A percentile compares a stretch with the other conserved stretches of the same genome.
Evolutionary conservation across 2,888 invertebrate species (phyloP).

Genomic region (Agrochola litura): DNA sequence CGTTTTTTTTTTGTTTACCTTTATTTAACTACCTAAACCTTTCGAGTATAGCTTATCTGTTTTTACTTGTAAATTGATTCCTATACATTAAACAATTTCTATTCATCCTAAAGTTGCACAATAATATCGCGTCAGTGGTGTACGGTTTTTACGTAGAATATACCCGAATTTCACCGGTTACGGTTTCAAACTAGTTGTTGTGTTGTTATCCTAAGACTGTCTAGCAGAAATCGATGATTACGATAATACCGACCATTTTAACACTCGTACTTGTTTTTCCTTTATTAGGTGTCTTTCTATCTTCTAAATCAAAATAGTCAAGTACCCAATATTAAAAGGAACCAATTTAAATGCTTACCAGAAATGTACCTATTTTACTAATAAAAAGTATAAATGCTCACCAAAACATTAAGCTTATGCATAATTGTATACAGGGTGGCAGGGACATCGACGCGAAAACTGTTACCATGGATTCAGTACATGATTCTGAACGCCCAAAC

Average conservation of each 20-base stretch:
- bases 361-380: slow-evolving; percentile 3
- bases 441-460: too few species aligned
- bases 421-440: too few species aligned
- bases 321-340: slow-evolving; percentile 46
- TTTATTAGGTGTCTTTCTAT: background rate
- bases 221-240: background rate
- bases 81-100: too few species aligned
- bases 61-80: background rate
- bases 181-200: background rate
- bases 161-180: background rate
- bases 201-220: background rate
- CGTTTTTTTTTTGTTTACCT: too few species aligned
- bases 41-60: too few species aligned
- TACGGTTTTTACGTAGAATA: background rate
- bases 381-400: background rate
- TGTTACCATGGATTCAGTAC: too few species aligned
- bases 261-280: background rate
- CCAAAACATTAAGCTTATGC: background rate
- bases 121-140: background rate
- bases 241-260: background rate
- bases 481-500: too few species aligned
- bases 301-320: slow-evolving; percentile 41
- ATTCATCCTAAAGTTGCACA: background rate
- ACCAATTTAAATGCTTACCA: background rate
- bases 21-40: too few species aligned